Percentiles rank a stretch among this genome's conserved stretches.
Conservation (phyloP, 1,140 invertebrate genomes). For the Phthorimaea operculella region DNA sequence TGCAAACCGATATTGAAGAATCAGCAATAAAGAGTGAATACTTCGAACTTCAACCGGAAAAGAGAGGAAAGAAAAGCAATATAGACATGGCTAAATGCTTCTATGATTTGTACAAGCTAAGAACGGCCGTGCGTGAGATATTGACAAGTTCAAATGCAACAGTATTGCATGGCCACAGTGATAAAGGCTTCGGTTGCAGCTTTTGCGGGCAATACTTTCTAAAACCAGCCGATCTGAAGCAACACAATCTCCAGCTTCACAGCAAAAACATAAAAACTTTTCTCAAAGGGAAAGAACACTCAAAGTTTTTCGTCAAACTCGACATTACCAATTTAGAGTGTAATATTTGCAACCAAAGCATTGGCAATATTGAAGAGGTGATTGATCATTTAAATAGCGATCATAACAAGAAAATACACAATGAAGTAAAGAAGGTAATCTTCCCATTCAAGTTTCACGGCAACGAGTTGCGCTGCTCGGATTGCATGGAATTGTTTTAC, state of each 20-base stretch:
- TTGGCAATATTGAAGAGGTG: constrained; percentile 12
- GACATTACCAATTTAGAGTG: constrained; percentile 26
- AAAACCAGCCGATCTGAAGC: constrained; percentile 31
- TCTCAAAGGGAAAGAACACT: constrained; percentile 18
- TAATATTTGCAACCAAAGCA: constrained; percentile 21
- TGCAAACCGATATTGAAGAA: too few relatives aligned
- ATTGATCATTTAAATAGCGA: constrained; percentile 6
- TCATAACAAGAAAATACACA: constrained; percentile 26
- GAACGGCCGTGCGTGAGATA: constrained; percentile 27
- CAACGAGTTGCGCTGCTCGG: constrained; percentile 21
- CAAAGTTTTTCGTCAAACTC: constrained; percentile 13
- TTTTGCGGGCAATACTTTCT: constrained; percentile 32
- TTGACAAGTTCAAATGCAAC: constrained; percentile 39
- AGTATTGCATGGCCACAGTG: constrained; percentile 22
- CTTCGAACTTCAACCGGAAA: too few relatives aligned
- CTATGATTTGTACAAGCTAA: constrained; percentile 7
- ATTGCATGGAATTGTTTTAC: constrained; percentile 35
- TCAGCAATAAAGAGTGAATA: too few relatives aligned
- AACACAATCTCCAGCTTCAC: constrained; percentile 29
- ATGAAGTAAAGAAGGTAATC: constrained; percentile 31
- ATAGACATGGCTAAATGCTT: not conserved
- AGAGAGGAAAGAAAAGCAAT: too few relatives aligned
- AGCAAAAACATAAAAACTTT: constrained; percentile 20
- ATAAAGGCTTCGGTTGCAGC: constrained; percentile 30
- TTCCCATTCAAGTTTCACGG: constrained; percentile 41